Percentiles rank a stretch among this genome's conserved stretches.
phyloP scores from a whole-genome alignment of 2,888 invertebrate species.

The Meganola albula region DNA sequence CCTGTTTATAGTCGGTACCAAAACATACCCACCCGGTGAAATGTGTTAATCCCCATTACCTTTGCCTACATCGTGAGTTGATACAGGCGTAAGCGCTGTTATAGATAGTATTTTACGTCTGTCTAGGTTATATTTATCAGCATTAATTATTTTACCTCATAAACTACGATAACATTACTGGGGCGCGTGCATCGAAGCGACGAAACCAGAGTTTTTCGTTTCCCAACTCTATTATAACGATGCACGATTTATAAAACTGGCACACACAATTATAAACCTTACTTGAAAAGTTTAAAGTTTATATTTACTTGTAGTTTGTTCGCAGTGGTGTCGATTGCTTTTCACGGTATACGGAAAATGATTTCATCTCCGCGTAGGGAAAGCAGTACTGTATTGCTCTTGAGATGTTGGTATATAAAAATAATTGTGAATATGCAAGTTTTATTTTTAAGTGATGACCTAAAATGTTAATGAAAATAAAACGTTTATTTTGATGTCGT shows the following conservation, averaged over 20 bases:
- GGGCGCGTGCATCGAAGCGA: constrained; percentile 41
- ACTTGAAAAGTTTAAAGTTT: constrained; percentile 20
- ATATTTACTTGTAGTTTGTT: constrained; percentile 15
- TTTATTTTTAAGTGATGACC: no score
- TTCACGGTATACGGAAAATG: constrained; percentile 50
- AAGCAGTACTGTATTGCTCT: constrained; percentile 48
- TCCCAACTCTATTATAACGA: constrained; percentile 33
- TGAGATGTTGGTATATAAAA: no score
- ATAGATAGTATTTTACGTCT: no score
- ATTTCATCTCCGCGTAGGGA: constrained; percentile 55
- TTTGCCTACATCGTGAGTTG: no score
- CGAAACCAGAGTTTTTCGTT: constrained; percentile 39
- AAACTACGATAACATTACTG: constrained; percentile 27
- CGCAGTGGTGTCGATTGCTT: constrained; percentile 42
- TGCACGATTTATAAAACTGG: constrained; percentile 18
- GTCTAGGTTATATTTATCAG: no score
- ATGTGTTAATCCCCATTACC: no score
- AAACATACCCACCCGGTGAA: no score
- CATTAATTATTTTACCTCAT: constrained; percentile 23
- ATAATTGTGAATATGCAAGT: no score
- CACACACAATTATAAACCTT: constrained; percentile 28
- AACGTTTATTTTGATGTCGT: no score
- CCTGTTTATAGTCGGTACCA: no score
- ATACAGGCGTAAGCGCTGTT: no score
- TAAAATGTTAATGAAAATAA: no score